A percentile compares a stretch with the other conserved stretches of the same genome.
Conservation (phyloP, 1,140 invertebrate species). For the Himalopsyche phryganea region DNA sequence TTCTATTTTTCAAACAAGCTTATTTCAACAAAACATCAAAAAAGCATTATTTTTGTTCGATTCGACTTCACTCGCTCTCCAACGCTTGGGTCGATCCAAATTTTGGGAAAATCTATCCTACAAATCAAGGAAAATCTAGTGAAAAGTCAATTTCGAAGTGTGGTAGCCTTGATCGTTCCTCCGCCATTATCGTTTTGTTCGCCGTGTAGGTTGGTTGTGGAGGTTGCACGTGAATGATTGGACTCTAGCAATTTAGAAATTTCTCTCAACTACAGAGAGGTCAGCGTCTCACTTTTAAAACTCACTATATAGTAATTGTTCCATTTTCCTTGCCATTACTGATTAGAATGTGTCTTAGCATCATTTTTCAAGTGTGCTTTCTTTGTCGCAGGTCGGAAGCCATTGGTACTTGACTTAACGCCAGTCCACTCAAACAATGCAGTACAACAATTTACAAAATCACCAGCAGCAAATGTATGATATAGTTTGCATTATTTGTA, state of each 20-base stretch:
- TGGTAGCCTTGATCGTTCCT: slow-evolving; percentile 28
- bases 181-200: slow-evolving; percentile 58
- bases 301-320: background rate
- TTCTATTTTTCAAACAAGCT: too few relatives aligned
- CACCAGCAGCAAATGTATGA: slow-evolving; percentile 50
- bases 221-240: slow-evolving; percentile 46
- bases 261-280: slow-evolving; percentile 51
- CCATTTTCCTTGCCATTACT: background rate
- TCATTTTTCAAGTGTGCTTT: slow-evolving; percentile 16
- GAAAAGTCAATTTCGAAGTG: too few relatives aligned
- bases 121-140: too few relatives aligned
- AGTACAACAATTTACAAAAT: slow-evolving; percentile 53
- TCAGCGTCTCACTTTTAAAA: slow-evolving; percentile 34
- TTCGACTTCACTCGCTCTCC: too few relatives aligned
- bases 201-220: slow-evolving; percentile 53
- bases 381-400: slow-evolving; percentile 47
- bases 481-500: slow-evolving; percentile 20
- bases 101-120: too few relatives aligned
- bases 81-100: too few relatives aligned
- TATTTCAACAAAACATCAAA: too few relatives aligned
- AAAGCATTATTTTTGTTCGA: too few relatives aligned
- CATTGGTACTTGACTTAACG: slow-evolving; percentile 41
- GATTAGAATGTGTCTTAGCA: background rate
- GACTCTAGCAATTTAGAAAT: slow-evolving; percentile 40
- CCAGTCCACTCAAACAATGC: slow-evolving; percentile 43